These are phyloP conservation scores for Litoditis marina DNA, from an alignment of 2,888 invertebrate genomes.

Conservation along the genomic window DNA sequence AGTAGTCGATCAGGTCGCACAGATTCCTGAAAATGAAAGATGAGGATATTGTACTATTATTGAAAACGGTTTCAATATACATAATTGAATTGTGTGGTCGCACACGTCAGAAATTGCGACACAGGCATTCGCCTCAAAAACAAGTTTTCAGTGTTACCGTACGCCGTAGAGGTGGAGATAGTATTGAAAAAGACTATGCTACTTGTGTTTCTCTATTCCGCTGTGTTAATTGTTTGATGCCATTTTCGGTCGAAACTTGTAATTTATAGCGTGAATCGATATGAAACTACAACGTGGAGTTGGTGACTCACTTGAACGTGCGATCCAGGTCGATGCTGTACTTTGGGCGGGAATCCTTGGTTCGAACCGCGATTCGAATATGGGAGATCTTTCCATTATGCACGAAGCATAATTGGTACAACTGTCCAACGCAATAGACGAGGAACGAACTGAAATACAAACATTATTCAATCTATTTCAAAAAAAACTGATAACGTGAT, in stretches of 20 bases:
- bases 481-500: not conserved
- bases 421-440: conserved; percentile 5
- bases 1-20: conserved; percentile 36
- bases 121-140: conserved; percentile 11
- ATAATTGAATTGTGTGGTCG: conserved; percentile 16
- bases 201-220: too few species aligned
- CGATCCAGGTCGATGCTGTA: not conserved
- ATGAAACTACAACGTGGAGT: too few species aligned
- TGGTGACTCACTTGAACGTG: not conserved
- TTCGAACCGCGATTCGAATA: not conserved
- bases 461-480: too few species aligned
- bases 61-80: conserved; percentile 23
- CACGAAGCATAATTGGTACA: conserved; percentile 5
- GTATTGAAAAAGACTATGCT: too few species aligned
- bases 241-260: too few species aligned
- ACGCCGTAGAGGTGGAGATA: not conserved
- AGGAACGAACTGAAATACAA: conserved; percentile 8
- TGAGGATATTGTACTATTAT: too few species aligned
- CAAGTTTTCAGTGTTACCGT: too few species aligned
- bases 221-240: too few species aligned
- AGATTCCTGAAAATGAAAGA: conserved; percentile 33
- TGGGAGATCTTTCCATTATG: conserved; percentile 13
- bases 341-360: not conserved
- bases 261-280: too few species aligned
- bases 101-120: not conserved